Conservation (phyloP, 2,888 invertebrate genomes). For the Epistrophella euchroma region DNA sequence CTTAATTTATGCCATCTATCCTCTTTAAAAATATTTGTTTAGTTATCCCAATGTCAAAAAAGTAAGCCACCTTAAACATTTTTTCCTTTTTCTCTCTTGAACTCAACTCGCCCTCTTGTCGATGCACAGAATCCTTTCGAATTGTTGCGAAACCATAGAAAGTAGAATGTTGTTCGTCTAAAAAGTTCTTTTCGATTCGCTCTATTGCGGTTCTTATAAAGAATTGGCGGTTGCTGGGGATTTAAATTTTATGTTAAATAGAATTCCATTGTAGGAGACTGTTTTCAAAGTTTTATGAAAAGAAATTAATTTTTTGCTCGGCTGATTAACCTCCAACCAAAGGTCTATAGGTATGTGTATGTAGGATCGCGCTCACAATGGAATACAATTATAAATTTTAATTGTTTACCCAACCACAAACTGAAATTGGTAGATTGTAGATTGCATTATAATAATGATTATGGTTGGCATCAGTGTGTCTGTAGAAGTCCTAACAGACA, state of each 20-base stretch:
- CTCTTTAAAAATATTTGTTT: too few species aligned
- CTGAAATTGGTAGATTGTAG: constrained; percentile 26
- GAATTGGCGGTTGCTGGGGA: background rate
- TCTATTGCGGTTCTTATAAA: background rate
- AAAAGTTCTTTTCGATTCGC: constrained; percentile 44
- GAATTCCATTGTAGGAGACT: constrained; percentile 52
- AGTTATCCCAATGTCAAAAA: background rate
- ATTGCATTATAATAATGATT: background rate
- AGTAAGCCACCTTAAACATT: background rate
- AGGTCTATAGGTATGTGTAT: background rate
- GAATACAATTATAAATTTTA: constrained; percentile 75
- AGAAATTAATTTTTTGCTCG: constrained; percentile 10
- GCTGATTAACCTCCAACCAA: background rate
- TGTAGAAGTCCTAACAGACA: too few species aligned
- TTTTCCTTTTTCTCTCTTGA: background rate
- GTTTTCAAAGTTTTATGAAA: constrained; percentile 51
- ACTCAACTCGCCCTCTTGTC: background rate
- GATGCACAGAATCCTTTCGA: background rate
- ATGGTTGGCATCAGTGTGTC: background rate
- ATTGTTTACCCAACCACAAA: constrained; percentile 52
- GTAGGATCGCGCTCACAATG: constrained; percentile 40
- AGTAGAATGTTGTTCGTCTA: constrained; percentile 52
- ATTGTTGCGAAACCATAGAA: constrained; percentile 54
- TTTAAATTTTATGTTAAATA: constrained; percentile 69
- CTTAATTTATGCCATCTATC: too few species aligned